phyloP scores from a whole-genome alignment of 2,888 invertebrate genomes.

The Zootermopsis nevadensis region DNA sequence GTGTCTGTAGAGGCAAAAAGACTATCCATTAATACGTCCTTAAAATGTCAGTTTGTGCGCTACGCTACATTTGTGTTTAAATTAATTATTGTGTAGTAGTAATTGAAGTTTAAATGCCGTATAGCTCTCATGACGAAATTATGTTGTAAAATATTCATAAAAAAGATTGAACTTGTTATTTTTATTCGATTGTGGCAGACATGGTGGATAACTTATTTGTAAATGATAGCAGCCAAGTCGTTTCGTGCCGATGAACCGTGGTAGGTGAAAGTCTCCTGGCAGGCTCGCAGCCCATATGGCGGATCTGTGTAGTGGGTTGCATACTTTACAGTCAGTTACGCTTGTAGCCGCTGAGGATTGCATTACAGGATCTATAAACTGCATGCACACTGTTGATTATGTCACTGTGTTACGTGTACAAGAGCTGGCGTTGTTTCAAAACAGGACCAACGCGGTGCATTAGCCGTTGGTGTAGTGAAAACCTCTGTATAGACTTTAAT shows the following conservation, averaged over 20 bases:
- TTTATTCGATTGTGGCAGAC: too few species aligned
- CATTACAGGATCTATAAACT: neutral
- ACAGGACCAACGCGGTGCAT: neutral
- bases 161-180: too few species aligned
- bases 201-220: too few species aligned
- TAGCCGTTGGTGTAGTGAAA: neutral
- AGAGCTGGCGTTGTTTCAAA: neutral
- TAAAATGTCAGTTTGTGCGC: neutral
- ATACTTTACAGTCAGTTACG: neutral
- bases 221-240: too few species aligned
- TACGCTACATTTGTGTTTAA: neutral
- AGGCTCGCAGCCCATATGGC: neutral
- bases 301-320: neutral
- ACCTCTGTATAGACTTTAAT: neutral
- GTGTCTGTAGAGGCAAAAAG: neutral
- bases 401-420: neutral
- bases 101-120: neutral
- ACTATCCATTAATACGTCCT: neutral
- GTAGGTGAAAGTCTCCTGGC: constrained; percentile 31
- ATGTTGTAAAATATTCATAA: neutral
- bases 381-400: neutral
- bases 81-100: neutral
- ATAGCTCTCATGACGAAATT: neutral
- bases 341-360: neutral
- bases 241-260: neutral